Conservation (phyloP, 2,113 vertebrate genomes). For the Corydoras maculifer region DNA sequence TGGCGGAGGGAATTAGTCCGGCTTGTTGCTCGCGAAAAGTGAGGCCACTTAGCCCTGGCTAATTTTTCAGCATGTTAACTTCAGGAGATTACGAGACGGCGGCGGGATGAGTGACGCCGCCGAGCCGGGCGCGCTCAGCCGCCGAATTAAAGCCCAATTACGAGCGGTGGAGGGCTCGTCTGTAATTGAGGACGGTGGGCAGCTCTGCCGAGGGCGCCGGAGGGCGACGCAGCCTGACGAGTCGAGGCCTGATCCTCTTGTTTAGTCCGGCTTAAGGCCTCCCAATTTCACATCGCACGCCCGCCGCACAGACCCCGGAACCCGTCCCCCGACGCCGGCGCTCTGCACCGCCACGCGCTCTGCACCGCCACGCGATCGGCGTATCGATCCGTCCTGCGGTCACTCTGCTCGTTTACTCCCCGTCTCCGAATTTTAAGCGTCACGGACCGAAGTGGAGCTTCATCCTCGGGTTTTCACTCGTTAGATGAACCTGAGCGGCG, state of each 20-base stretch:
- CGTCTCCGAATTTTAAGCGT: background rate
- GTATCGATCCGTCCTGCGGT: slow-evolving; percentile 44
- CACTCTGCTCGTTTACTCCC: slow-evolving; percentile 7
- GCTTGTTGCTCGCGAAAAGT: slow-evolving; percentile 38
- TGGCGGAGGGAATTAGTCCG: slow-evolving; percentile 51
- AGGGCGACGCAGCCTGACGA: slow-evolving; percentile 59
- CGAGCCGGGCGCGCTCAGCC: slow-evolving; percentile 47
- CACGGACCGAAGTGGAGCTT: too few relatives aligned
- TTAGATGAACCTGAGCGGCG: too few relatives aligned
- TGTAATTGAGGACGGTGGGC: slow-evolving; percentile 54
- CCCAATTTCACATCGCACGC: slow-evolving; percentile 55
- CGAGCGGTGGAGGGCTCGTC: slow-evolving; percentile 52
- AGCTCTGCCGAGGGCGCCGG: slow-evolving; percentile 38
- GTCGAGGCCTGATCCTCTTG: slow-evolving; percentile 65
- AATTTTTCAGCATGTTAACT: slow-evolving; percentile 71
- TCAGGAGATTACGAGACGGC: slow-evolving; percentile 59
- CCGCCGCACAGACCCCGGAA: slow-evolving; percentile 26
- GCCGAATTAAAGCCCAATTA: slow-evolving; percentile 69
- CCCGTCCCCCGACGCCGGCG: slow-evolving; percentile 24
- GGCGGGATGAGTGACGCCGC: slow-evolving; percentile 43
- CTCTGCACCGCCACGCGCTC: slow-evolving; percentile 31
- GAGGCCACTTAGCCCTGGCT: slow-evolving; percentile 67
- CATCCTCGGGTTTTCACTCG: too few relatives aligned
- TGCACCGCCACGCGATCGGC: slow-evolving; percentile 24
- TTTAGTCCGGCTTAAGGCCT: slow-evolving; percentile 61